Base-by-base conservation (phyloP, 2,888 invertebrate genomes). In the Enoplolaimus lenunculus region DNA sequence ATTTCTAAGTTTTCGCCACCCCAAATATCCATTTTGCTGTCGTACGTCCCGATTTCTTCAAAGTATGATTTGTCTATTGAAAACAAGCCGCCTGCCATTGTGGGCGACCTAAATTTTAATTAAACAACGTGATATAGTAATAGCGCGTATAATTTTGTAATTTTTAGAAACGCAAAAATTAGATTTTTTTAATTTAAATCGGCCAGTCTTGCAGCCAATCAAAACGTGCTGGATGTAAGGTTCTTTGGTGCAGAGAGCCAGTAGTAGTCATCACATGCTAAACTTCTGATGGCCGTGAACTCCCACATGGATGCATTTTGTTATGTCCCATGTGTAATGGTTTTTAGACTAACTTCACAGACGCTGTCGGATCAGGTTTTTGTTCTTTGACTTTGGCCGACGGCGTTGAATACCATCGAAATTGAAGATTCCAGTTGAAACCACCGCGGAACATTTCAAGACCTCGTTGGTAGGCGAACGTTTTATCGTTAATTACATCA, bases 1-100 rank as follows among this genome's bases (percentile, higher is more conserved):
- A 98, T 85, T 82, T 98, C 97, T 45, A 98, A 85, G 82, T 98
- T 98, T 82, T 98, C 97, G 0, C 93, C 97, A 1, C 98, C 97
- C 97, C 97, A 98, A 73, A 95, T 92, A 76, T 88, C 86, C 87
- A 87, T 87, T 33, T 85, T 83, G 31, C 84, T 83, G 79, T 87
- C 87, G 77, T 87, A 87, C 0, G 85, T 82, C 0, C 93, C 94
- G 26, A 91, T 82, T 74, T 91, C 87, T 83, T 90, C 91, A 79
- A 94, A 94, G 75, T 90, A 89, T 68, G 88, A 86, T 75, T 87
- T 87, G 75, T 90, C 87, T 73, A 93, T 91, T 0, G 91, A 88
- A 80, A 93, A 93, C n/a, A 93, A 83, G 0, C 93, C 93, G 0
- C 93, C 93, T 0, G 93, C 93, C 92, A 93, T 93, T 0, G 92